phyloP scores from a whole-genome alignment of 2,113 vertebrate genomes.

The Pygoscelis adeliae region DNA sequence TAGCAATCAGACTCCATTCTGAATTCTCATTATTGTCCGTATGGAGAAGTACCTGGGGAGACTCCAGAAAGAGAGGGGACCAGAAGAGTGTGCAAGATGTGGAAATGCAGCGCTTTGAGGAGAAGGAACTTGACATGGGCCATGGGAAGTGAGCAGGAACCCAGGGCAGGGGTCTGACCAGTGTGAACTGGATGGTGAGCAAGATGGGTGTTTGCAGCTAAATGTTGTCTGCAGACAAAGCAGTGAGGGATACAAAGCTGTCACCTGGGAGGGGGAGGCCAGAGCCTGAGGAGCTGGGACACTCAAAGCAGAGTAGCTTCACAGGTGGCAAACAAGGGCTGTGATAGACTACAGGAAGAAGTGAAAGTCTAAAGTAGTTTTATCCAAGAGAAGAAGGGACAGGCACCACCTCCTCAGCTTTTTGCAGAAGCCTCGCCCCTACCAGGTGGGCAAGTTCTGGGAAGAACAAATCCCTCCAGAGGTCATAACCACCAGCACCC shows the following conservation, averaged over 20 bases:
- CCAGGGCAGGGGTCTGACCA: neutral
- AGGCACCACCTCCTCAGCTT: neutral
- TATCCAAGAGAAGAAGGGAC: neutral
- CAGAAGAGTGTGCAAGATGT: neutral
- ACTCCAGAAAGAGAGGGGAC: neutral
- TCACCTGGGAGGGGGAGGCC: neutral
- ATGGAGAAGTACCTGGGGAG: neutral
- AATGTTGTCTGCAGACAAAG: neutral
- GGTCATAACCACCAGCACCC: neutral
- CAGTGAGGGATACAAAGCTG: neutral
- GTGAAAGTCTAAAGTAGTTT: neutral
- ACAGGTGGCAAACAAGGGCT: neutral
- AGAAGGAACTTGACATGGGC: neutral
- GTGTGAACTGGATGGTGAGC: neutral
- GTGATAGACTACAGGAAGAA: neutral
- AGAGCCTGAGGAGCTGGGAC: neutral
- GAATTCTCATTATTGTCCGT: neutral
- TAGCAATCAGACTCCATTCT: neutral
- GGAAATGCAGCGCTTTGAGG: accelerated
- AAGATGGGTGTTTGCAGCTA: neutral
- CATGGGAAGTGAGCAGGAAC: neutral
- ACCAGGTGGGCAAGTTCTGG: neutral
- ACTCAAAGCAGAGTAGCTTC: neutral
- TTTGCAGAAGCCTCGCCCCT: neutral
- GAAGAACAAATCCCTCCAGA: neutral